Percentiles rank a stretch among this genome's conserved stretches.
phyloP scores from a whole-genome alignment of 1,140 invertebrate species.

The Orius insidiosus region DNA sequence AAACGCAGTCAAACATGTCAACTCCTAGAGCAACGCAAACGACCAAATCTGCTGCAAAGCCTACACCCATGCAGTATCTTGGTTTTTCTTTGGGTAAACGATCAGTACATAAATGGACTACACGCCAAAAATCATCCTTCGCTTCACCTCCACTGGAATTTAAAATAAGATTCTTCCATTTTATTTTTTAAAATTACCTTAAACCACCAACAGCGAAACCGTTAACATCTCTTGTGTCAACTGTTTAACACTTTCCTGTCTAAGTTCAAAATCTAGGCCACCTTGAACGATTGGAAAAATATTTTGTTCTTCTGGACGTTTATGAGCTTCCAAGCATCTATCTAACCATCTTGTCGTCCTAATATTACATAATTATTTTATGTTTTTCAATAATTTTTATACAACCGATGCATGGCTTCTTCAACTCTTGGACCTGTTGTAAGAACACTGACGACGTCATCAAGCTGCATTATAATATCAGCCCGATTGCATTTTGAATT shows the following conservation, averaged over 20 bases:
- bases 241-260: slow-evolving; percentile 64
- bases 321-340: slow-evolving; percentile 73
- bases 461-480: slow-evolving; percentile 98
- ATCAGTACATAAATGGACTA: slow-evolving; percentile 78
- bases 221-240: slow-evolving; percentile 69
- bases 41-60: slow-evolving; percentile 90
- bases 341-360: slow-evolving; percentile 91
- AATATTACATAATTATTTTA: slow-evolving; percentile 17
- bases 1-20: slow-evolving; percentile 99
- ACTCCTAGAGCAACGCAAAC: slow-evolving; percentile 89
- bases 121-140: slow-evolving; percentile 91
- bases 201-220: slow-evolving; percentile 94
- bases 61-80: slow-evolving; percentile 95
- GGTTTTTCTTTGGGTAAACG: slow-evolving; percentile 78
- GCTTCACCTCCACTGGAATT: slow-evolving; percentile 80
- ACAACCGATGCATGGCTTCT: slow-evolving; percentile 80
- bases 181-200: slow-evolving; percentile 33
- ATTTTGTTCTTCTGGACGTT: slow-evolving; percentile 64
- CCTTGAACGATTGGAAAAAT: slow-evolving; percentile 98
- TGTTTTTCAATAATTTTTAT: slow-evolving; percentile 10
- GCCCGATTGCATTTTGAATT: slow-evolving; percentile 96
- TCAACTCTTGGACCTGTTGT: slow-evolving; percentile 63
- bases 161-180: slow-evolving; percentile 1
- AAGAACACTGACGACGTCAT: slow-evolving; percentile 88
- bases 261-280: slow-evolving; percentile 62